Conservation (phyloP, 2,888 invertebrate genomes). For the Coenonympha glycerion region DNA sequence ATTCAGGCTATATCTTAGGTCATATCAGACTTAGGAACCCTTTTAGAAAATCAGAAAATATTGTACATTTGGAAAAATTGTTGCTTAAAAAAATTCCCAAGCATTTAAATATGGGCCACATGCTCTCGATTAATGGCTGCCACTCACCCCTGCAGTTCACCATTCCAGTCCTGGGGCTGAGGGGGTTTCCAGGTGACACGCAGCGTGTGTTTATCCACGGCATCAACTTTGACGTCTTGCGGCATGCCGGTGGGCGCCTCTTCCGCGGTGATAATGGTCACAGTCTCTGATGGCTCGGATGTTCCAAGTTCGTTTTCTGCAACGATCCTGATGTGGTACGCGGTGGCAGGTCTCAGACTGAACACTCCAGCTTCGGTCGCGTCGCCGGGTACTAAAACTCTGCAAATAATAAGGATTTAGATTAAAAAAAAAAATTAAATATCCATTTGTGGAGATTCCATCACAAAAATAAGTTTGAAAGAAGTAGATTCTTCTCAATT, state of each 20-base stretch:
- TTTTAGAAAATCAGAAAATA: too few relatives aligned
- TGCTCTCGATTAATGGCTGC: too few relatives aligned
- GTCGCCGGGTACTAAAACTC: constrained; percentile 91
- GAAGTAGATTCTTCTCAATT: too few relatives aligned
- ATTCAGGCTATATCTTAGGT: too few relatives aligned
- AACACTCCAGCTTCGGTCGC: constrained; percentile 92
- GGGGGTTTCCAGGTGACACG: constrained; percentile 95
- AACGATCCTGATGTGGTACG: constrained; percentile 93
- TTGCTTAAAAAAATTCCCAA: too few relatives aligned
- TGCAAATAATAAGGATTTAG: constrained; percentile 33
- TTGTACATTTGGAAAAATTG: too few relatives aligned
- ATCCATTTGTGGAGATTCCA: too few relatives aligned
- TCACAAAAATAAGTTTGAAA: too few relatives aligned
- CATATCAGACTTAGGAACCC: too few relatives aligned
- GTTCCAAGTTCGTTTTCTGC: constrained; percentile 95
- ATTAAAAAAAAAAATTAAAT: too few relatives aligned
- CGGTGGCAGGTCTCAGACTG: constrained; percentile 91
- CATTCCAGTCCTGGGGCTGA: constrained; percentile 92
- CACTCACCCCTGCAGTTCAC: constrained; percentile 81
- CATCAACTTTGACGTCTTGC: constrained; percentile 88
- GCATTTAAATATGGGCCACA: too few relatives aligned
- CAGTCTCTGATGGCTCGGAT: constrained; percentile 94
- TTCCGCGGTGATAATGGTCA: constrained; percentile 96
- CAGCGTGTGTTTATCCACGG: constrained; percentile 89
- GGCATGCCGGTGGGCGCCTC: constrained; percentile 91